Evolutionary conservation across 2,113 vertebrate genomes (phyloP).

Genomic region (Seriola dumerili): DNA sequence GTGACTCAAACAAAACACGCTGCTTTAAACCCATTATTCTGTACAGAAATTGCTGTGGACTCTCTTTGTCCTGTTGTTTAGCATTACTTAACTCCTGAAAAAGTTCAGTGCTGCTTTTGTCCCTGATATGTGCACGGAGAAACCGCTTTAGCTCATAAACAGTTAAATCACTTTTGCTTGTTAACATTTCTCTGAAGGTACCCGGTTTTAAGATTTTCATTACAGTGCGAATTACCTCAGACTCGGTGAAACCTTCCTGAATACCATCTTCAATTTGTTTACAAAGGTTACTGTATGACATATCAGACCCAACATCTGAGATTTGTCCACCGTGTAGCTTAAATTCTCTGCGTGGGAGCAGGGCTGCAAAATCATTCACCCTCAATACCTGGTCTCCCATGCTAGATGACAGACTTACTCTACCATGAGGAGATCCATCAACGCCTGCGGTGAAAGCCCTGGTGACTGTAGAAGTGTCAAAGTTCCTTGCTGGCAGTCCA

Average conservation of each 20-base stretch:
- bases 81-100: slow-evolving; percentile 24
- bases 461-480: too few species aligned
- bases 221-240: slow-evolving; percentile 16
- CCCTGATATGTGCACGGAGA: neutral
- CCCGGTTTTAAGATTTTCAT: slow-evolving; percentile 11
- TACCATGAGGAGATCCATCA: neutral
- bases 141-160: slow-evolving; percentile 4
- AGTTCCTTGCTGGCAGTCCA: too few species aligned
- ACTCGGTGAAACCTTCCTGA: neutral
- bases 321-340: slow-evolving; percentile 23
- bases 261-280: slow-evolving; percentile 13
- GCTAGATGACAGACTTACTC: neutral
- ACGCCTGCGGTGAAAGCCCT: neutral
- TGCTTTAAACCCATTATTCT: slow-evolving; percentile 12
- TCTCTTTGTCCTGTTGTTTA: slow-evolving; percentile 8
- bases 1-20: slow-evolving; percentile 9
- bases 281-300: slow-evolving; percentile 9
- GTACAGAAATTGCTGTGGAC: slow-evolving; percentile 22
- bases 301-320: slow-evolving; percentile 6
- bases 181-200: slow-evolving; percentile 25
- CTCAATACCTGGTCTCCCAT: slow-evolving; percentile 12
- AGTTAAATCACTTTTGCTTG: neutral
- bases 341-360: slow-evolving; percentile 25
- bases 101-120: slow-evolving; percentile 25
- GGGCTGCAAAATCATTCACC: slow-evolving; percentile 11